Conservation (phyloP, 2,888 invertebrate species). For the Cheilosia grossa region DNA sequence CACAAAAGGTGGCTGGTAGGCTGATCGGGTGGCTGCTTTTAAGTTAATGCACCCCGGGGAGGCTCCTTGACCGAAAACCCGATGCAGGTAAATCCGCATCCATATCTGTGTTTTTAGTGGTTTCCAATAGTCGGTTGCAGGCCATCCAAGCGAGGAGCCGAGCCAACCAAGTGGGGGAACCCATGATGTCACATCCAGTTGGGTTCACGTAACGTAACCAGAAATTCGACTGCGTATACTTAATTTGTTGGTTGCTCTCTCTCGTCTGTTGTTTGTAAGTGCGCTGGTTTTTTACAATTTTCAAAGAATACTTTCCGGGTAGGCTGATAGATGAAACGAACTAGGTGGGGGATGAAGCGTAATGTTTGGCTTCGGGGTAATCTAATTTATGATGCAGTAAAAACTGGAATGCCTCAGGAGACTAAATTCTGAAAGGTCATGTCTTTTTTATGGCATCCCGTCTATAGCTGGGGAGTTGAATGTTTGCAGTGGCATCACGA, state of each 20-base stretch:
- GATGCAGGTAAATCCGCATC: slow-evolving; percentile 74
- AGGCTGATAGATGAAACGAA: slow-evolving; percentile 14
- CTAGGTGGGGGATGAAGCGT: slow-evolving; percentile 19
- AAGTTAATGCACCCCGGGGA: slow-evolving; percentile 74
- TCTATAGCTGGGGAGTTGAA: slow-evolving; percentile 20
- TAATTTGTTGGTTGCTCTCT: slow-evolving; percentile 55
- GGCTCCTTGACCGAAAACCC: slow-evolving; percentile 73
- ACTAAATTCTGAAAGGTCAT: slow-evolving; percentile 73
- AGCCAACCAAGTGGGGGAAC: slow-evolving; percentile 51
- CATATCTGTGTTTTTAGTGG: slow-evolving; percentile 75
- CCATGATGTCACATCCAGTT: slow-evolving; percentile 72
- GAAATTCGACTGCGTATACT: slow-evolving; percentile 66
- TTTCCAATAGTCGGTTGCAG: slow-evolving; percentile 69
- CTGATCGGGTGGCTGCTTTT: slow-evolving; percentile 59
- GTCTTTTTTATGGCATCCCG: slow-evolving; percentile 72
- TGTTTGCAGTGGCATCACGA: slow-evolving; percentile 69
- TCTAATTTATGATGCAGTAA: slow-evolving; percentile 82
- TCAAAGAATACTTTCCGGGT: slow-evolving; percentile 59
- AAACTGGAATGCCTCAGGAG: slow-evolving; percentile 81
- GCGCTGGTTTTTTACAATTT: slow-evolving; percentile 11
- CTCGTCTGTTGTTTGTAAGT: slow-evolving; percentile 35
- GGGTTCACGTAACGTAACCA: slow-evolving; percentile 67
- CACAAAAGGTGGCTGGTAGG: slow-evolving; percentile 7
- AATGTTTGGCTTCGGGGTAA: slow-evolving; percentile 78
- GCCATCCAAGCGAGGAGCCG: slow-evolving; percentile 54